Evolutionary conservation across 2,888 invertebrate genomes (phyloP), one percentile per base, ranked within the genome.

Genomic region (Dynastes hyllus): DNA sequence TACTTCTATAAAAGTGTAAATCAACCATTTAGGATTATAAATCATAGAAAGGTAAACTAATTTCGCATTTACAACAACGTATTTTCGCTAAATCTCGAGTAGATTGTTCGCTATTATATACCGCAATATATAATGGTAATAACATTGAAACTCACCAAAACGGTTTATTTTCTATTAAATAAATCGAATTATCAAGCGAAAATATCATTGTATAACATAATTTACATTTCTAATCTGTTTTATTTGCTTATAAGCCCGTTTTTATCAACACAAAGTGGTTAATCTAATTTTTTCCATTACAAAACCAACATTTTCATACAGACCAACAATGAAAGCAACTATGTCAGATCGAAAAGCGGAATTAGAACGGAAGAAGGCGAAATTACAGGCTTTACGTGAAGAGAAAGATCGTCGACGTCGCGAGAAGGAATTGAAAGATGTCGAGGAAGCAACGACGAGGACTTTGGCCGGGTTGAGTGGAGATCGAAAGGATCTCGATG

Each of bases 311-410:
- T 58, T 58, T 58, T 22, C 55, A 58, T 2, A 22, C n/a, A 58
- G 55, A 58, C 55, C 55, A 58, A 58, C 22, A 27, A 83, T 83
- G 83, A 82, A 81, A 77, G 70, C 86, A 58, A 87, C 85, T 77
- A 95, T 96, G 95, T 93, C 95, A 76, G 97, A 97, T 90, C 93
- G 97, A 81, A 96, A 96, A 89, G 96, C 96, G n/a, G 97, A 97
- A 90, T 89, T 97, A 85, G 97, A 97, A 90, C 92, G 96, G 80
- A 97, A 97, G 89, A 96, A 97, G 88, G 96, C 96, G 32, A 97
- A 96, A 90, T 92, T 97, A 84, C 96, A 96, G 87, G 96, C 96
- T 29, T 92, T 97, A 77, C 91, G 97, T 1, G 97, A 97, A 84
- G 97, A 97, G 88, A 97, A 97, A 86, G 96, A 96, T 88, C 92